Evolutionary conservation across 2,888 invertebrate genomes (phyloP), one percentile per base, ranked within the genome.

Genomic region (Catocala fraxini): DNA sequence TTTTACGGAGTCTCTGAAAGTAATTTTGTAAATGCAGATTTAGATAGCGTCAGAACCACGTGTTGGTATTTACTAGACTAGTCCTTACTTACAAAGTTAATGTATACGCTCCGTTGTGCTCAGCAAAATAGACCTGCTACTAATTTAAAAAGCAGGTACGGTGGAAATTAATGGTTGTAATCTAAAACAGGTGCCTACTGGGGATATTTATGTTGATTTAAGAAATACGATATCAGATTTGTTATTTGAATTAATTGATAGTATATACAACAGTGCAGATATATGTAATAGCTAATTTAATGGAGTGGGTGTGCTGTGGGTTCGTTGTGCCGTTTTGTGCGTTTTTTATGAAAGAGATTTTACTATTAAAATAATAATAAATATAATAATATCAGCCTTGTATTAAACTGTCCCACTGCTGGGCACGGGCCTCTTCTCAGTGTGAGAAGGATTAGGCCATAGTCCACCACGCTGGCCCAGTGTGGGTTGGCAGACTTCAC

Each of bases 81-180:
- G 59, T 46, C 55, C 58, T 70, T 65, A 47, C 61, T 71, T 67
- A 56, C 51, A 56, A 45, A 72, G 65, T 63, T 72, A 70, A 67
- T 72, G 59, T 56, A 57, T 62, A 59, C 59, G 63, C 60, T 63
- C 57, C 42, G 54, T 48, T 57, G 63, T 69, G 59, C 69, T 59
- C 56, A 58, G 56, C 54, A 52, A 69, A 69, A 72, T 65, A 69
- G 63, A 65, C 51, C 69, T 53, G 43, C 69, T 51, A n/a, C 49
- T 65, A 68, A 47, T 60, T 65, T 69, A 47, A 71, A 61, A 71
- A 10, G 61, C 54, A 46, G 47, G 33, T 69, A 59, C 65, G 34
- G 34, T 34, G 48, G 56, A 59, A 51, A 71, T 71, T 68, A 71
- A 71, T 71, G 62, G 57, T 51, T 60, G 53, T 71, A 69, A 72